Evolutionary conservation across 2,113 vertebrate genomes (phyloP).

Genomic region (Eulemur rufifrons): DNA sequence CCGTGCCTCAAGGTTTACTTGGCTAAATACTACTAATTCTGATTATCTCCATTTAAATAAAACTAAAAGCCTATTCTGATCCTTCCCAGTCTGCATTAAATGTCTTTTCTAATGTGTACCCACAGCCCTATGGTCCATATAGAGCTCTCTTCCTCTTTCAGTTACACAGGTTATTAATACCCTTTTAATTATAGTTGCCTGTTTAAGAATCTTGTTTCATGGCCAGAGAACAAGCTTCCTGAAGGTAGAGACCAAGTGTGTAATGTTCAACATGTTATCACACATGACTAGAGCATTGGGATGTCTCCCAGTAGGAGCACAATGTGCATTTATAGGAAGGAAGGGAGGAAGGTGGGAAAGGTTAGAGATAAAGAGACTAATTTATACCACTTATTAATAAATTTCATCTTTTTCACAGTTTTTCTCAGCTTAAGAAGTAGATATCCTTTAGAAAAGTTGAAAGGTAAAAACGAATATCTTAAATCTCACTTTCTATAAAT

Average conservation of each 20-base stretch:
- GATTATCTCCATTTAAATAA: not conserved
- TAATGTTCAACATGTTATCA: not conserved
- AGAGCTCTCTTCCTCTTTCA: not conserved
- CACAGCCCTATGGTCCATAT: no score
- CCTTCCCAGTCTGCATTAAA: not conserved
- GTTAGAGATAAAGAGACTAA: not conserved
- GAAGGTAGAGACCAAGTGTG: not conserved
- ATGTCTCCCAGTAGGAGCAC: not conserved
- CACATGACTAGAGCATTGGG: fast-evolving
- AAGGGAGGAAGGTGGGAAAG: not conserved
- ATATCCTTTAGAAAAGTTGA: not conserved
- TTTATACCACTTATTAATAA: not conserved
- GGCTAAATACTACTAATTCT: not conserved
- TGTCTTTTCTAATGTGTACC: not conserved
- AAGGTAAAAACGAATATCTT: not conserved
- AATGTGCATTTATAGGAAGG: not conserved
- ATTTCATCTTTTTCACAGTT: not conserved
- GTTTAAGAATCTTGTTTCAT: not conserved
- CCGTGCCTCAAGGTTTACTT: not conserved
- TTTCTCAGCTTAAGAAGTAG: not conserved
- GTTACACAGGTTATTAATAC: not conserved
- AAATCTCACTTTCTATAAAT: not conserved
- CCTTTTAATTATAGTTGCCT: not conserved
- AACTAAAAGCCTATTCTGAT: not conserved
- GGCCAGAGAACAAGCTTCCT: not conserved